phyloP scores from a whole-genome alignment of 2,797 vertebrate genomes.

The Choloepus didactylus region DNA sequence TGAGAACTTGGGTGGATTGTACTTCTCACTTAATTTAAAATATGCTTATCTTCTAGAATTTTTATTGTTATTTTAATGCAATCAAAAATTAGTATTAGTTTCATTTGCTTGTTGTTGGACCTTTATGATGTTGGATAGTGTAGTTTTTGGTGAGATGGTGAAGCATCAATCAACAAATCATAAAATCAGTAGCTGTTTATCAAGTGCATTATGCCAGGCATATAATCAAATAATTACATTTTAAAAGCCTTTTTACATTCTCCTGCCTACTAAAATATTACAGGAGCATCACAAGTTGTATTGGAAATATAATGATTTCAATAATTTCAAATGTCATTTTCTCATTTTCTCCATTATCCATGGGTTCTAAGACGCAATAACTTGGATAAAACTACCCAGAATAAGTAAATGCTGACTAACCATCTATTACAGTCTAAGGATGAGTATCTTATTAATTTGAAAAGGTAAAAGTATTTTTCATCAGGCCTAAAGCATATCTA shows the following conservation, averaged over 20 bases:
- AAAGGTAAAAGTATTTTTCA: not conserved
- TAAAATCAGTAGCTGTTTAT: not conserved
- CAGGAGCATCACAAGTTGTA: not conserved
- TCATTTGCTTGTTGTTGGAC: not conserved
- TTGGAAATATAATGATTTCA: not conserved
- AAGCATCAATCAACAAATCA: not conserved
- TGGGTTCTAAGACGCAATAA: not conserved
- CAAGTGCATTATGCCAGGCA: not conserved
- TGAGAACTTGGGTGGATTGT: not conserved
- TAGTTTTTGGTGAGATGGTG: not conserved
- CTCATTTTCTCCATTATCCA: not conserved
- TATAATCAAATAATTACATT: not conserved
- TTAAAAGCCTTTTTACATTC: not conserved
- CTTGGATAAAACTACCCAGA: not conserved
- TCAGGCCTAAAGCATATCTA: not conserved
- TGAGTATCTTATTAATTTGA: not conserved
- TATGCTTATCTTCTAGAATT: not conserved
- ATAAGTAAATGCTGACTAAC: not conserved
- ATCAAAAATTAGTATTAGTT: not conserved
- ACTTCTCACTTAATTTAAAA: not conserved
- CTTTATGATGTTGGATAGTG: not conserved
- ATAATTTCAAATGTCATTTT: not conserved
- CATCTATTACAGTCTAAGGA: not conserved
- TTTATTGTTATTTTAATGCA: not conserved
- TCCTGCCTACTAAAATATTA: not conserved